Conservation (phyloP, 2,113 vertebrate species). For the Dicrurus megarhynchus region DNA sequence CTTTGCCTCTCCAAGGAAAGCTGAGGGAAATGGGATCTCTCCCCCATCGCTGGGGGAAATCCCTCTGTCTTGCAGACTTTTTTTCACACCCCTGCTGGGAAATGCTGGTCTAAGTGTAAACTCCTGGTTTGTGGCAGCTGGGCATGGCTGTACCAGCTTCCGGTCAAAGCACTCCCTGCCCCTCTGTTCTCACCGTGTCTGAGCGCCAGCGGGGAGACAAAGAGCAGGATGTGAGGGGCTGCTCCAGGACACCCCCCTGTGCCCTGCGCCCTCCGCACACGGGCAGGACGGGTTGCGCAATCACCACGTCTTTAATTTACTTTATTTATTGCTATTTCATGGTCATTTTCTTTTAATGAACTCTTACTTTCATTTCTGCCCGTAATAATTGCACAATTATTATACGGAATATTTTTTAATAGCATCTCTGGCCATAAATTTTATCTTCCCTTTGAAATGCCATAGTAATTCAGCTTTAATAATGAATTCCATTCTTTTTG, state of each 20-base stretch:
- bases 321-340: slow-evolving; percentile 59
- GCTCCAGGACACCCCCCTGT: not conserved
- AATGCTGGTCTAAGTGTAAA: not conserved
- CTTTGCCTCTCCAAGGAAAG: not conserved
- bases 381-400: slow-evolving; percentile 48
- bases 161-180: not conserved
- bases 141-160: not conserved
- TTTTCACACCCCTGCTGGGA: not conserved
- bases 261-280: not conserved
- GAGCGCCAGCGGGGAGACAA: accelerated
- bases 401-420: slow-evolving; percentile 14
- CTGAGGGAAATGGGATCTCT: not conserved
- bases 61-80: not conserved
- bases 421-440: slow-evolving; percentile 21
- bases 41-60: not conserved
- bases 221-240: not conserved
- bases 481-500: not conserved
- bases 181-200: accelerated
- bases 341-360: slow-evolving; percentile 49
- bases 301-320: not conserved
- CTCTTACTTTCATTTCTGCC: slow-evolving; percentile 28
- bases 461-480: slow-evolving; percentile 24
- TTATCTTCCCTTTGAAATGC: slow-evolving; percentile 8
- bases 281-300: not conserved
- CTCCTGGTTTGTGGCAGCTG: not conserved